Base-by-base conservation (phyloP, 1,140 invertebrate species). In the Venustaconcha ellipsiformis region DNA sequence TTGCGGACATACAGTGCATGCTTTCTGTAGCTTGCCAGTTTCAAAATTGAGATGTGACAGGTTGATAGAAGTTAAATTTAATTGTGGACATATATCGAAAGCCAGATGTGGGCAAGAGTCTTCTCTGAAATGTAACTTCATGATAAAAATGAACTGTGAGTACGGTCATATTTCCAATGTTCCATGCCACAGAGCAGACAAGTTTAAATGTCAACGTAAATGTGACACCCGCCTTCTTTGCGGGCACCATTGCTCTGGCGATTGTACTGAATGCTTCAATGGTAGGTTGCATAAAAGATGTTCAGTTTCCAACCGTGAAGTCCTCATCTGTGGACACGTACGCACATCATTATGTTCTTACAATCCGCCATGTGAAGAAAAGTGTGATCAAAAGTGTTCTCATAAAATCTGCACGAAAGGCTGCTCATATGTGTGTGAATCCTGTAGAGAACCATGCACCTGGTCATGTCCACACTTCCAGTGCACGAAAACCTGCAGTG, bases 101-200 rank as follows among this genome's bases (percentile, higher is more conserved):
- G 93, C 94, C 86, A 37, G n/a, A 18, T 94, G 93, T 86, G 82
- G 82, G 48, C 93, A 93, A 67, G 89, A 86, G 4, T 94, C 93
- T 88, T 91, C 91, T 6, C 60, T 73, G 58, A 13, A 72, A 20
- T 86, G 84, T 65, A 37, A 69, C 14, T n/a, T 63, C 13, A 48
- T 59, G 65, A 78, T 84, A 15, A 17, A 58, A 18, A 20, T 17
- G 17, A 37, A 15, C 14, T 59, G 59, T 14, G 14, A 56, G 67
- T 90, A 86, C 77, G 86, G 87, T 30, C 86, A 86, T 71, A 65
- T n/a, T 12, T 86, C 82, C 68, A 62, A 60, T 18, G 55, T 58
- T 23, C 63, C 58, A 63, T 90, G 89, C 70, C 81, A 79, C 23
- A 56, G 13, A 88, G 85, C 65, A 77, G 79, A 62, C 15, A 66